Evolutionary conservation across 2,113 vertebrate species (phyloP), one percentile per base, ranked within the genome.

Genomic region (Xerus inauris): DNA sequence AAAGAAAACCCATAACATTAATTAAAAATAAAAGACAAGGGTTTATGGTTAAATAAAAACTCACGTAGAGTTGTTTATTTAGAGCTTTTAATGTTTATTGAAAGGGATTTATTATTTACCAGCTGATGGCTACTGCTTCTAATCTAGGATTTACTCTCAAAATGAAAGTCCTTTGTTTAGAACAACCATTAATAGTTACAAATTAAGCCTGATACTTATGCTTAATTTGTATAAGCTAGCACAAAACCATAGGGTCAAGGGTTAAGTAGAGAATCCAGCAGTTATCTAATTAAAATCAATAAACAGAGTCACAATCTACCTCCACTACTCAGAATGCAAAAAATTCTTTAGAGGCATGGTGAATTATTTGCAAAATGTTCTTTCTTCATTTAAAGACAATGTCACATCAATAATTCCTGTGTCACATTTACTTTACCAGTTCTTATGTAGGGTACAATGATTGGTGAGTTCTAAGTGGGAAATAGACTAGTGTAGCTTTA

Each of bases 41-140:
- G 12, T 91, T 84, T 75, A 19, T 84, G 7, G 76, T 94, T 90
- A n/a, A 81, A 87, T 90, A 65, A 89, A 73, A 85, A n/a, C 17
- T 69, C 35, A 38, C 6, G 47, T 12, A 54, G 17, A 79, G 83
- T 8, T 85, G 32, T 85, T 88, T 75, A 32, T 30, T 54, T 89
- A 35, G 30, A 65, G 19, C 54, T 85, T 54, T 91, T 91, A 72
- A 8, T 59, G 76, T 71, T 73, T 95, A 85, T 16, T 76, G 17
- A 42, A 11, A 72, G 26, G 13, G 16, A 30, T 90, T 94, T 87
- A 92, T 76, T 38, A 51, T 79, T 91, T 90, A 38, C 8, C 10
- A 94, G 11, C 42, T 42, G 14, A 54, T 57, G 12, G 81, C 47
- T 77, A 42, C 64, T 81, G 40, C 49, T 93, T 88, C 83, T 77